Evolutionary conservation across 2,888 invertebrate species (phyloP), one percentile per base, ranked within the genome.

Genomic region (Muschampia plurimacula): DNA sequence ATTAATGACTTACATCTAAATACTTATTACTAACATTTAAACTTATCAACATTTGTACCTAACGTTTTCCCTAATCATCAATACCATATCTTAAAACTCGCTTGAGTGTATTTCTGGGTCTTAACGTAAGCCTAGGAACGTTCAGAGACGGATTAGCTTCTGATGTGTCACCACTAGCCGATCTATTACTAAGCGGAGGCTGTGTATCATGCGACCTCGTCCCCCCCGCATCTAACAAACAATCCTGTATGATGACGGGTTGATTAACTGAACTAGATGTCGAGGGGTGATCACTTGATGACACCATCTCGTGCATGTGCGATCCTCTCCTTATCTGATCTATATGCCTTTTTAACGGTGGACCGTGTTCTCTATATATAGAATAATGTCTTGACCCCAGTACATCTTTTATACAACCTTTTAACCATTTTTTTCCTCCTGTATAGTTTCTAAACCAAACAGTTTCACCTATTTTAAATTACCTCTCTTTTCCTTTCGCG

Each of bases 361-460:
- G 57, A 57, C 57, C 57, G 57, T 57, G n/a, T 22, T 57, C 57
- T 22, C 57, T 57, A 22, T 1, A 15, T 9, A 57, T 57, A 15
- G 22, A n/a, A 57, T 15, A 57, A 57, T 57, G 15, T 57, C 57
- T 22, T 7, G 57, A 57, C 9, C 57, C 57, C 22, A 57, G n/a
- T n/a, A 6, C 22, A 9, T 13, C 22, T 1, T 57, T 15, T 57
- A 57, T 22, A 9, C 22, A 57, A 57, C 57, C 57, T 57, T 57
- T 13, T 57, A 57, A 22, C 57, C 57, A 57, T 22, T 22, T 57
- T 1, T 22, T 22, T 28, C 22, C 57, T 22, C 57, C 57, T 8
- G 57, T 57, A 9, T 57, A 57, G n/a, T 57, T 57, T 57, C 57
- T n/a, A 57, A 57, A 57, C 57, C 15, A 57, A 9, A 57, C 22